Percentiles rank a stretch among this genome's conserved stretches.
These are phyloP conservation scores for Sinocyclocheilus rhinocerous DNA, from an alignment of 2,113 vertebrate genomes.

Conservation along the genomic window DNA sequence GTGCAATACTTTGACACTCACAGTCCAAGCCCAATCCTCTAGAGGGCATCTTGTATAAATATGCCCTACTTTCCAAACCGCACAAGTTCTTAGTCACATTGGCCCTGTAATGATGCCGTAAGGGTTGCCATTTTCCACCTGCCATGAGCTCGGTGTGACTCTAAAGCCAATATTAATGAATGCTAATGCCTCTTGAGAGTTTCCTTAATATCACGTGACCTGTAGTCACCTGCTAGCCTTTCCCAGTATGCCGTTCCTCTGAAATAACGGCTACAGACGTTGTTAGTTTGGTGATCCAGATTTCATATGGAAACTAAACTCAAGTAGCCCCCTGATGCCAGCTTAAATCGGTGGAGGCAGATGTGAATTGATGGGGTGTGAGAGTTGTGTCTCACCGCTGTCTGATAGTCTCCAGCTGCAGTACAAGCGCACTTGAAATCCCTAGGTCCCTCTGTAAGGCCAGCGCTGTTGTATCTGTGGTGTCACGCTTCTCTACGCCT, in stretches of 20 bases:
- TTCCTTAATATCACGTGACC: slow-evolving; percentile 13
- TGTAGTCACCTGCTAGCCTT: not conserved
- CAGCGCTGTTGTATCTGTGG: slow-evolving; percentile 21
- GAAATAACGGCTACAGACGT: slow-evolving; percentile 11
- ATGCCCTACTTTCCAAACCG: slow-evolving; percentile 29
- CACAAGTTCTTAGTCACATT: slow-evolving; percentile 16
- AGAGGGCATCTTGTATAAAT: slow-evolving; percentile 4
- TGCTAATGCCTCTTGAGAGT: slow-evolving; percentile 20
- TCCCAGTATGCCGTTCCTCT: not conserved
- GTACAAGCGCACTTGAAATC: slow-evolving; percentile 44
- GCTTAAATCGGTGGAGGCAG: slow-evolving; percentile 36
- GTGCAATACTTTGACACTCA: not conserved
- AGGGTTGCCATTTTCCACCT: slow-evolving; percentile 4
- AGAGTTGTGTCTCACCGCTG: slow-evolving; percentile 28
- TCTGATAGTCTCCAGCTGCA: slow-evolving; percentile 42
- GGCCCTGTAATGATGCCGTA: slow-evolving; percentile 20
- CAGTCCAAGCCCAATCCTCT: slow-evolving; percentile 12
- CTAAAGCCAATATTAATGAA: slow-evolving; percentile 16
- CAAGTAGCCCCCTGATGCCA: slow-evolving; percentile 33
- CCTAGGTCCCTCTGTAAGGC: slow-evolving; percentile 26
- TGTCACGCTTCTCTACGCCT: slow-evolving; percentile 41
- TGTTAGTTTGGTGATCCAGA: slow-evolving; percentile 38
- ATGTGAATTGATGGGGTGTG: slow-evolving; percentile 44
- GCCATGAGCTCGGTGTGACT: not conserved
- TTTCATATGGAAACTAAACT: slow-evolving; percentile 37